These are phyloP conservation scores for Megastigmus dorsalis DNA, from an alignment of 2,888 invertebrate genomes.

Conservation along the genomic window DNA sequence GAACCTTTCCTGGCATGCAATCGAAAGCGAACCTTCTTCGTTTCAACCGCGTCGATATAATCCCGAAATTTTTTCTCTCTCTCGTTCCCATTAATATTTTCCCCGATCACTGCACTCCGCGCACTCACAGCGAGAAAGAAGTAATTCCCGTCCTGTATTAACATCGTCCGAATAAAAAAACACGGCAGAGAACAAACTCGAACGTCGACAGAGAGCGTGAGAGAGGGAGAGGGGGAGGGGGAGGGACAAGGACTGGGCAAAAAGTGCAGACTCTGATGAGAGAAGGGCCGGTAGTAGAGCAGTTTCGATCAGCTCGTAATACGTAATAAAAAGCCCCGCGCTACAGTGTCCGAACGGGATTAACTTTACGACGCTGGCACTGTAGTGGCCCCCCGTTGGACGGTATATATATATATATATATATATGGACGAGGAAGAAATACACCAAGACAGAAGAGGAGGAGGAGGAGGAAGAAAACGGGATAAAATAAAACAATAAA, in stretches of 20 bases:
- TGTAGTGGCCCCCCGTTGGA: not conserved
- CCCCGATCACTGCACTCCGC: too few relatives aligned
- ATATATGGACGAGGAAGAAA: not conserved
- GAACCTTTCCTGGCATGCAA: too few relatives aligned
- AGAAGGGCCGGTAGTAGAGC: not conserved
- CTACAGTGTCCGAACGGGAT: conserved; percentile 42
- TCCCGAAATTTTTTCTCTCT: too few relatives aligned
- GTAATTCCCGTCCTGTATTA: not conserved
- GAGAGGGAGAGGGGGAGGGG: too few relatives aligned
- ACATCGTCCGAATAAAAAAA: conserved; percentile 5
- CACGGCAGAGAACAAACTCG: not conserved
- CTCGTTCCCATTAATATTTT: too few relatives aligned
- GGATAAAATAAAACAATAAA: not conserved
- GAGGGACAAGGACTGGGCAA: not conserved
- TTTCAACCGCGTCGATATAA: too few relatives aligned
- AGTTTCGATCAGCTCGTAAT: conserved; percentile 44
- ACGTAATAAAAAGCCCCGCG: conserved; percentile 47
- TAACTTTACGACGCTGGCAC: conserved; percentile 46
- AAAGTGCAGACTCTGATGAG: not conserved
- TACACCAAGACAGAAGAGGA: not conserved
- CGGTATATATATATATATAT: too few relatives aligned
- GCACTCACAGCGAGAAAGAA: too few relatives aligned
- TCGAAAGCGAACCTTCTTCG: too few relatives aligned
- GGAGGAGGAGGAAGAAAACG: not conserved
- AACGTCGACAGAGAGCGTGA: not conserved